phyloP scores from a whole-genome alignment of 2,888 invertebrate genomes.

The Proisotoma minuta region DNA sequence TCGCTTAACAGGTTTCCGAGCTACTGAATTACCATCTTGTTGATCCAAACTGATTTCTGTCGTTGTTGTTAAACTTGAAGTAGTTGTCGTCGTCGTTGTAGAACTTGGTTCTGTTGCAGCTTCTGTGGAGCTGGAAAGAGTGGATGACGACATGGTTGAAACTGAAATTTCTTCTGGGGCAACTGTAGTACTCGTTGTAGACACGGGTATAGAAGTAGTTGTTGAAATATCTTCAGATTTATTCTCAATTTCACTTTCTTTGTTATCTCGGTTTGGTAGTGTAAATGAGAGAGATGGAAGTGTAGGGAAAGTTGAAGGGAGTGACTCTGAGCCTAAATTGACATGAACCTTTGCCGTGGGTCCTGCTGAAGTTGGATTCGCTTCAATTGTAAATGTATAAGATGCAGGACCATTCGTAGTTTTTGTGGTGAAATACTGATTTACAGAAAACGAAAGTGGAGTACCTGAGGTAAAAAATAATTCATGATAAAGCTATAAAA shows the following conservation, averaged over 20 bases:
- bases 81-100: background rate
- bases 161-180: background rate
- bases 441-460: background rate
- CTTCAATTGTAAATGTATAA: slow-evolving; percentile 1
- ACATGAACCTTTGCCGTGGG: slow-evolving; percentile 10
- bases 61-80: background rate
- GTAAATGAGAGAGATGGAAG: background rate
- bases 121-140: background rate
- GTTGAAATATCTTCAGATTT: no score
- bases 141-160: background rate
- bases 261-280: background rate
- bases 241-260: no score
- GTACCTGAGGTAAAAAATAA: no score
- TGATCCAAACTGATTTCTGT: background rate
- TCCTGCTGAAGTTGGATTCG: background rate
- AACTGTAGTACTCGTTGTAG: background rate
- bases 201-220: background rate
- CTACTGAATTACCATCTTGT: background rate
- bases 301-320: background rate
- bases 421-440: slow-evolving; percentile 12
- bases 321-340: background rate
- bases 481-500: no score
- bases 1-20: background rate
- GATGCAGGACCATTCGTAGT: background rate
- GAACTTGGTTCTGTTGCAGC: background rate